Base-by-base conservation (phyloP, 2,797 vertebrate genomes). In the Tapera naevia region DNA sequence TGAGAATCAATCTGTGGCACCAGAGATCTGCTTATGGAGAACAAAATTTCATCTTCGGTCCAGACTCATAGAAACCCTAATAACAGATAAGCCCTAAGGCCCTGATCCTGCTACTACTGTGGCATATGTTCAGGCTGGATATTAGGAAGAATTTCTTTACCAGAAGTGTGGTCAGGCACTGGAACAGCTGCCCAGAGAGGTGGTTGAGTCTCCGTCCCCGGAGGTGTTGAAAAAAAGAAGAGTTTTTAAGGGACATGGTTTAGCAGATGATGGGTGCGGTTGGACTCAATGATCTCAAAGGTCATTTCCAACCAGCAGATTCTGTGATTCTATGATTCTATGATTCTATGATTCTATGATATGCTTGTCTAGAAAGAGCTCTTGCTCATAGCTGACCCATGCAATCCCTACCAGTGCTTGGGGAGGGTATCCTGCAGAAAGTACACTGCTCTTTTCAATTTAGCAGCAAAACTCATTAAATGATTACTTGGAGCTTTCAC, bases 321-420 rank as follows among this genome's bases (percentile, higher is more conserved):
- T n/a, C n/a, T n/a, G n/a, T n/a, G n/a, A n/a, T n/a, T n/a, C n/a
- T n/a, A n/a, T n/a, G n/a, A n/a, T n/a, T n/a, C n/a, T n/a, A n/a
- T n/a, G n/a, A n/a, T n/a, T n/a, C n/a, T n/a, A n/a, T n/a, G n/a
- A n/a, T n/a, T n/a, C n/a, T n/a, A n/a, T n/a, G n/a, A n/a, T n/a
- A n/a, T 37, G 30, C 81, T 62, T 71, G 43, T 57, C 32, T 46
- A 50, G 62, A 32, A 84, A 46, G 46, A 32, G 48, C 43, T 85
- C 6, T 37, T 2, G 3, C 46, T 35, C 48, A 80, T 75, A 75
- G 16, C 57, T 50, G 37, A 33, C 17, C 48, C 75, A 12, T 22
- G 8, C 17, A 43, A 4, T 50, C 75, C 50, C 32, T 46, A 0
- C 33, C 25, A 25, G 1, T 0, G 3, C 46, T 32, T 35, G n/a